Evolutionary conservation across 2,113 vertebrate species (phyloP), one percentile per base, ranked within the genome.

Genomic region (Elaphurus davidianus): DNA sequence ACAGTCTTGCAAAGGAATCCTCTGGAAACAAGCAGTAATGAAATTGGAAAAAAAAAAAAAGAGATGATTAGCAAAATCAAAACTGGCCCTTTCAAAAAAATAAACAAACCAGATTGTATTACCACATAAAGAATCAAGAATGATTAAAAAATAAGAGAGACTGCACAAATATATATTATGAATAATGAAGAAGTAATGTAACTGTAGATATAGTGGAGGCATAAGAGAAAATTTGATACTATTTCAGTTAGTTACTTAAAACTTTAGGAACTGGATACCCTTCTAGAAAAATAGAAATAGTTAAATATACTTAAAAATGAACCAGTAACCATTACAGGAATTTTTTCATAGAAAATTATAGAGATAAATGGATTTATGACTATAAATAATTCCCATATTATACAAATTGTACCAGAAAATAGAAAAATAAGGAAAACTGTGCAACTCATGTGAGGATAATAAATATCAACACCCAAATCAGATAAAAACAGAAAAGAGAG

Each of bases 71-170:
- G 47, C 30, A 81, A 86, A 94, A 81, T 21, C 27, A 62, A 94
- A 96, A 90, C 36, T 54, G 30, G 17, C 15, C 15, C 21, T 94
- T 92, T 94, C n/a, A 85, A 95, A 71, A 94, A 94, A 96, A 40
- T 30, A 52, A 90, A 81, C 47, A 92, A 88, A 55, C 23, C 19
- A 52, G 33, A 81, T 82, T 82, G 2, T 74, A 57, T 74, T 97
- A 87, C 43, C 43, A 64, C 71, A 28, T 83, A 67, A 87, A 47
- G 57, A 81, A 96, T 52, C 40, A 96, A 52, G 13, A 81, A 6
- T 54, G 30, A 85, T 92, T 92, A 78, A 78, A 17, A 93, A 84
- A 45, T 55, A 74, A 85, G 23, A 93, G 19, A 84, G 13, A 16
- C 2, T 74, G 0, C 0, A 60, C 30, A 91, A 60, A 8, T 60